Base-by-base conservation (phyloP, 2,113 vertebrate genomes). In the Alligator sinensis region DNA sequence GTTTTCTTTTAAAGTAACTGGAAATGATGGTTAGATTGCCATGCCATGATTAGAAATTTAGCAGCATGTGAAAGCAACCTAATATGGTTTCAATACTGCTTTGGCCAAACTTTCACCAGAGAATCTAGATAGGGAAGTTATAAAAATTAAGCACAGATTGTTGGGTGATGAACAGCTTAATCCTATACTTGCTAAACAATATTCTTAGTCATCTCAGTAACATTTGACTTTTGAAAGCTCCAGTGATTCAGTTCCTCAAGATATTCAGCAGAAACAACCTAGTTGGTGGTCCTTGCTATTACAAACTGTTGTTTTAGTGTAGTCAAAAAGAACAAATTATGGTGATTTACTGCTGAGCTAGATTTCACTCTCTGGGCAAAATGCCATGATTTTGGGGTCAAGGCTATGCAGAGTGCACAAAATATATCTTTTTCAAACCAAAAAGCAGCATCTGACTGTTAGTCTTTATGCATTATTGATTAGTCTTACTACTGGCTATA, bases 291-390 rank as follows among this genome's bases (percentile, higher is more conserved):
- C 92, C 10, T 76, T 95, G 60, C 13, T 91, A 92, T 92, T 86
- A 64, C 47, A 93, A 88, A 77, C 91, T 94, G 47, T 91, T 95
- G 59, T 59, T 94, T 76, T 94, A 95, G 92, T 13, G 30, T 62
- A 96, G 89, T 93, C 84, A 94, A 92, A 88, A n/a, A 90, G 78
- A 90, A 55, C 63, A 96, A 95, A 96, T 77, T 90, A 28, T 90
- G 55, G 61, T 95, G 91, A 95, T 97, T 95, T 98, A 94, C 90
- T 95, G 64, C 28, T 24, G 82, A 61, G 66, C 34, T 96, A 60
- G 61, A 92, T 97, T 98, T 96, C 74, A 79, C 17, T 88, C 12
- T 81, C 77, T 93, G 82, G 96, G 90, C 87, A 96, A 90, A 68
- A 61, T n/a, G 66, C 72, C 93, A 93, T 34, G 88, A 79, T 84